A percentile compares a stretch with the other conserved stretches of the same genome.
Conservation (phyloP, 1,140 invertebrate genomes). For the Neodiprion lecontei region DNA sequence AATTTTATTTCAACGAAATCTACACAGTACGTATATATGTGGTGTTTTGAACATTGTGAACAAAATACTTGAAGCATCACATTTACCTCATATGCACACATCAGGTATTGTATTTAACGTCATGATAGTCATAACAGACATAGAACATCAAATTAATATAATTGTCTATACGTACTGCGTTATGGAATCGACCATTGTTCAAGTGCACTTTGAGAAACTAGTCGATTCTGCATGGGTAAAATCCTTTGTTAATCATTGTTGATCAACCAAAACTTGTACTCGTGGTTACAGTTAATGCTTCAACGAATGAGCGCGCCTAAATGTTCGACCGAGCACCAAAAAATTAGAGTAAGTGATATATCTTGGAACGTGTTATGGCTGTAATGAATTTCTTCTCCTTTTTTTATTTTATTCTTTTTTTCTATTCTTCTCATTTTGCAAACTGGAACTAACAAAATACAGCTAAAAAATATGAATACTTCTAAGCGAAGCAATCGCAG, state of each 20-base stretch:
- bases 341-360: constrained; percentile 85
- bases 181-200: neutral
- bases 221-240: neutral
- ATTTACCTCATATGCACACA: no score
- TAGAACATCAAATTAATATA: no score
- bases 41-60: no score
- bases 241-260: constrained; percentile 2
- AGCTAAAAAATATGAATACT: constrained; percentile 15
- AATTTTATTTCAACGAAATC: no score
- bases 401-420: constrained; percentile 13
- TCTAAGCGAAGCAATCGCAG: constrained; percentile 21
- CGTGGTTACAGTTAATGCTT: constrained; percentile 84
- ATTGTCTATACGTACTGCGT: no score
- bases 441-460: constrained; percentile 8
- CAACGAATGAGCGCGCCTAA: constrained; percentile 85
- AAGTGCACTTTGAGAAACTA: neutral
- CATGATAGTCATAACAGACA: no score
- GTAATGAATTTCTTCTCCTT: constrained; percentile 35
- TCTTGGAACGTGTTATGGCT: constrained; percentile 50
- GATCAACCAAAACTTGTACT: constrained; percentile 45
- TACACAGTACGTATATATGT: no score
- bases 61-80: no score
- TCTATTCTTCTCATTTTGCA: constrained; percentile 26
- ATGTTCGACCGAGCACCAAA: constrained; percentile 84
- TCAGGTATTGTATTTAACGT: no score